Conservation (phyloP, 2,113 vertebrate species). For the Spermophilus dauricus region DNA sequence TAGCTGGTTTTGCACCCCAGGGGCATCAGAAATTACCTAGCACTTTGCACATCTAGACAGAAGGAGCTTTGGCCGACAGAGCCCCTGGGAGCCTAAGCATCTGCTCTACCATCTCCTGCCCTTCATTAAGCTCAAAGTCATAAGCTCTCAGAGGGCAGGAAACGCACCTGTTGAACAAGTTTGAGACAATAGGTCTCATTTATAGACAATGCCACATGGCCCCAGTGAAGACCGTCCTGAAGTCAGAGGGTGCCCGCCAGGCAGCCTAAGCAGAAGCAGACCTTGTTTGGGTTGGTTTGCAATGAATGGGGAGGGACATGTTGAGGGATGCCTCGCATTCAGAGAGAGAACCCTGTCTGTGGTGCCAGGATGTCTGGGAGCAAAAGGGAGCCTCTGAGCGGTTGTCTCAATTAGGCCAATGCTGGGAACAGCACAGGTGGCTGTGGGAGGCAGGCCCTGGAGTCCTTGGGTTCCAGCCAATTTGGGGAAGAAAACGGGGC, state of each 20-base stretch:
- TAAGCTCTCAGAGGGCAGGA: constrained; percentile 63
- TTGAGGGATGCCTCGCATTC: neutral
- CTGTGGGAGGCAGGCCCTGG: neutral
- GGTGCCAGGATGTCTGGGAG: constrained; percentile 53
- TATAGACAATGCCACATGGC: neutral
- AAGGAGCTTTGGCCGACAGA: constrained; percentile 21
- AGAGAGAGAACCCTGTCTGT: neutral
- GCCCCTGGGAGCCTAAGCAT: neutral
- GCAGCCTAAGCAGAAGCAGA: neutral
- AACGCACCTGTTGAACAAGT: constrained; percentile 65
- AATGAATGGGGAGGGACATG: neutral
- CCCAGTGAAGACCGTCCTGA: neutral
- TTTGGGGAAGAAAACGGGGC: constrained; percentile 7
- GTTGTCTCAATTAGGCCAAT: neutral
- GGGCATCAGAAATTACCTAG: constrained; percentile 70
- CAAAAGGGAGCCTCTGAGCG: constrained; percentile 43
- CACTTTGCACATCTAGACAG: neutral
- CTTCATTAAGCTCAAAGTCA: constrained; percentile 67
- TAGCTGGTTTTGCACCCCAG: constrained; percentile 69
- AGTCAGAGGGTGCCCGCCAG: neutral
- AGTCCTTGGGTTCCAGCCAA: constrained; percentile 22
- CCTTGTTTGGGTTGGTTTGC: constrained; percentile 2
- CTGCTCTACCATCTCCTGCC: constrained; percentile 16
- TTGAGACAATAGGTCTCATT: constrained; percentile 74
- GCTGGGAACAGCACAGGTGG: constrained; percentile 30